A percentile compares a stretch with the other conserved stretches of the same genome.
These are phyloP conservation scores for Elmis aenea DNA, from an alignment of 2,888 invertebrate genomes.

Conservation along the genomic window DNA sequence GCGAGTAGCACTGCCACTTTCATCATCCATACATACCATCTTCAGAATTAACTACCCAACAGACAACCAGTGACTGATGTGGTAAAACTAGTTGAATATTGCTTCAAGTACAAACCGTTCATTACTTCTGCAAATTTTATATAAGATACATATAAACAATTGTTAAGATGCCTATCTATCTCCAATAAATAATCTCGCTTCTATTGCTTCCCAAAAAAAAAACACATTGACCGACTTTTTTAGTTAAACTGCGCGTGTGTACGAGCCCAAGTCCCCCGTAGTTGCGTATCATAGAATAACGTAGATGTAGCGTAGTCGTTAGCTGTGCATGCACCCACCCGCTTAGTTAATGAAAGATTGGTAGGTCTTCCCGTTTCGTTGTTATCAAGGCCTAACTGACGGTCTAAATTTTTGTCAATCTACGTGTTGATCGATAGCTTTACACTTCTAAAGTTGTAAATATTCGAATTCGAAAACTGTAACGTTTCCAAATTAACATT, in stretches of 20 bases:
- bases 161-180: no score
- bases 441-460: constrained; percentile 23
- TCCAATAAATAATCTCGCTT: constrained; percentile 30
- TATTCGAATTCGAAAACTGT: constrained; percentile 29
- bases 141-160: constrained; percentile 44
- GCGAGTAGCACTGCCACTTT: constrained; percentile 40
- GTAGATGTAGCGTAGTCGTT: constrained; percentile 24
- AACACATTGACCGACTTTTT: constrained; percentile 42
- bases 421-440: constrained; percentile 14
- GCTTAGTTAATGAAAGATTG: constrained; percentile 26
- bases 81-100: constrained; percentile 47
- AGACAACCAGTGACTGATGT: constrained; percentile 4
- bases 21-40: constrained; percentile 28
- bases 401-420: constrained; percentile 28
- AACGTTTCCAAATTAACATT: constrained; percentile 34
- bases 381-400: constrained; percentile 39
- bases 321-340: constrained; percentile 33
- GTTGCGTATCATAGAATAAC: no score
- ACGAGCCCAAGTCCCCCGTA: no score
- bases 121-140: constrained; percentile 72
- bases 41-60: constrained; percentile 13
- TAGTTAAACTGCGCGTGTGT: constrained; percentile 40
- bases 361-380: constrained; percentile 33
- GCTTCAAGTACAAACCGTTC: constrained; percentile 68
- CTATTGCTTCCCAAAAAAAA: constrained; percentile 26